phyloP scores from a whole-genome alignment of 2,888 invertebrate species.

The Agapetus fuscipes region DNA sequence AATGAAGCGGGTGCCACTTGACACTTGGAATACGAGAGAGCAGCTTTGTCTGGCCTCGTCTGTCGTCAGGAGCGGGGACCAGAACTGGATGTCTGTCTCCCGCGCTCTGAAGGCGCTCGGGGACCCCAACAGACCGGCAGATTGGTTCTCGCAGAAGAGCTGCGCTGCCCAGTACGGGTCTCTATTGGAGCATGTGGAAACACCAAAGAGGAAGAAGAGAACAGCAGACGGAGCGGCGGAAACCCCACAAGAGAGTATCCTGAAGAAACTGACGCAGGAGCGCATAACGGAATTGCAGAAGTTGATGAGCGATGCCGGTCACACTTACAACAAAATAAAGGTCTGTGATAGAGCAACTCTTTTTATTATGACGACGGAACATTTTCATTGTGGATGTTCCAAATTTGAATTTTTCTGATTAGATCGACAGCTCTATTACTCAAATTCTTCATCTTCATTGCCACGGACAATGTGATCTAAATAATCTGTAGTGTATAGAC shows the following conservation, averaged over 20 bases:
- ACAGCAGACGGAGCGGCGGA: constrained; percentile 48
- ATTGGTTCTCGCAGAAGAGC: constrained; percentile 86
- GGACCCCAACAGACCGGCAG: constrained; percentile 64
- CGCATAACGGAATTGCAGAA: constrained; percentile 67
- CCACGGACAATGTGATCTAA: too few relatives aligned
- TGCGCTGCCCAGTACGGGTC: constrained; percentile 86
- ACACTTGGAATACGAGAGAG: constrained; percentile 79
- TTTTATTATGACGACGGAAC: constrained; percentile 1
- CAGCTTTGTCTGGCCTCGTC: constrained; percentile 80
- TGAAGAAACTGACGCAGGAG: constrained; percentile 67
- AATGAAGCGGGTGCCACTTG: constrained; percentile 64
- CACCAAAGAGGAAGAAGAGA: constrained; percentile 75
- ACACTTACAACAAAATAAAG: constrained; percentile 64
- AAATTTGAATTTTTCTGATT: too few relatives aligned
- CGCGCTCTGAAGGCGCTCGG: constrained; percentile 67
- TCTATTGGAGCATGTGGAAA: constrained; percentile 71
- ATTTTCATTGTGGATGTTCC: too few relatives aligned
- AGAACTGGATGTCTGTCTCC: constrained; percentile 87
- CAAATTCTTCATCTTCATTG: too few relatives aligned
- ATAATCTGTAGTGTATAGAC: too few relatives aligned
- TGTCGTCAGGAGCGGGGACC: constrained; percentile 75
- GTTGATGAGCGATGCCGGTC: constrained; percentile 58
- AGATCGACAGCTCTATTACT: too few relatives aligned
- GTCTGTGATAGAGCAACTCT: too few relatives aligned
- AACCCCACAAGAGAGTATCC: constrained; percentile 70